Evolutionary conservation across 2,113 vertebrate genomes (phyloP).

Genomic region (Ahaetulla prasina): DNA sequence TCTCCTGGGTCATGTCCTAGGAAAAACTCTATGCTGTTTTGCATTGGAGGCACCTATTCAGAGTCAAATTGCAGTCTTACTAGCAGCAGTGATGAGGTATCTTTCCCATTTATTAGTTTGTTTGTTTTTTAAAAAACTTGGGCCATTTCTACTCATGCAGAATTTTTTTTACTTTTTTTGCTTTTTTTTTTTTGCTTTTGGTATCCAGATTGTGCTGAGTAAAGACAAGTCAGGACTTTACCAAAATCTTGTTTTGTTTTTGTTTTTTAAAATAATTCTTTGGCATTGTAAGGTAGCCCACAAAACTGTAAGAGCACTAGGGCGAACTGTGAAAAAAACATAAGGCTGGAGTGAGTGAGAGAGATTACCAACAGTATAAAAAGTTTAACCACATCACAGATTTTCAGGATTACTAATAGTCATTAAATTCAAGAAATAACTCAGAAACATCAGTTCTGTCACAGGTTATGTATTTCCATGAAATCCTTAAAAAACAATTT

Average conservation of each 20-base stretch:
- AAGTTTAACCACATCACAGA: background rate
- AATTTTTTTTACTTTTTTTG: background rate
- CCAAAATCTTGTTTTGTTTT: background rate
- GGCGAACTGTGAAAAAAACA: background rate
- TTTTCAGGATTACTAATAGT: background rate
- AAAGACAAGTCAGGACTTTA: background rate
- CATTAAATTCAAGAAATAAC: background rate
- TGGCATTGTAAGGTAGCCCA: background rate
- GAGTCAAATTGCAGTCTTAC: background rate
- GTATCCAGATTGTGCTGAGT: background rate
- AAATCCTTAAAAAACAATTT: background rate
- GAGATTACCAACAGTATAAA: background rate
- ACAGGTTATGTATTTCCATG: background rate
- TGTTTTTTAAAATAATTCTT: background rate
- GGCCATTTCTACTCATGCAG: background rate
- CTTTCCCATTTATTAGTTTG: background rate
- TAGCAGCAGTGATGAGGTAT: background rate
- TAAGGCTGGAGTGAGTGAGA: background rate
- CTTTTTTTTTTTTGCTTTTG: background rate
- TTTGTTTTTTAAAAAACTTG: background rate
- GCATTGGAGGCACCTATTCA: background rate
- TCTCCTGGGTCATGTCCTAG: background rate
- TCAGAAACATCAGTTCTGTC: background rate
- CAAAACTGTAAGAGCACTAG: background rate
- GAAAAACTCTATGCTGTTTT: background rate